Conservation (phyloP, 2,797 vertebrate genomes). For the Gephyroberyx darwinii region DNA sequence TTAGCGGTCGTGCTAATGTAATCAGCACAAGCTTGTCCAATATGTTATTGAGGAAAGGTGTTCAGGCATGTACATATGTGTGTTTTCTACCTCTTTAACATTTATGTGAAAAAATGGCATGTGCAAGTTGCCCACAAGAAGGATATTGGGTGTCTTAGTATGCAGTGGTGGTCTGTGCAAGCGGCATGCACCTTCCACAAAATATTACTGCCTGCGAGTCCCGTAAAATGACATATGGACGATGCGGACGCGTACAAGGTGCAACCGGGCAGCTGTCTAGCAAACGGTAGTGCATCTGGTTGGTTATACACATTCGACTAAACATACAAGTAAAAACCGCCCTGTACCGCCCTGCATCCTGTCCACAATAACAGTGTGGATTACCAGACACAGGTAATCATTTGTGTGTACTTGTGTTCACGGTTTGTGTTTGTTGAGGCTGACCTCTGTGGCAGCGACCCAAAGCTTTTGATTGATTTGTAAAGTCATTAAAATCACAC, state of each 20-base stretch:
- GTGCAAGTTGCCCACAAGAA: not conserved
- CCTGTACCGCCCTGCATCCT: no score
- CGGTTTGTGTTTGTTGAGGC: slow-evolving; percentile 20
- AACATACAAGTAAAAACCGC: not conserved
- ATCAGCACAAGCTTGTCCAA: slow-evolving; percentile 39
- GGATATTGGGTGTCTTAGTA: slow-evolving; percentile 13
- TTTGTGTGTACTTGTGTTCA: slow-evolving; percentile 10
- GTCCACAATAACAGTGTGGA: slow-evolving; percentile 25
- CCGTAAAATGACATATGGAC: not conserved
- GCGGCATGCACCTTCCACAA: not conserved
- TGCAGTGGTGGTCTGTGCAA: not conserved
- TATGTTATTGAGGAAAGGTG: slow-evolving; percentile 8
- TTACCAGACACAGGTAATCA: slow-evolving; percentile 19
- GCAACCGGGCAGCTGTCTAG: no score
- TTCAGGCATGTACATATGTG: slow-evolving; percentile 12
- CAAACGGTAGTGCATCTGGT: not conserved
- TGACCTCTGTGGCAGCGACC: slow-evolving; percentile 59
- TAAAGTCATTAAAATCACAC: slow-evolving; percentile 67
- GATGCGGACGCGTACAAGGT: not conserved
- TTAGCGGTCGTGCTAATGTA: slow-evolving; percentile 1
- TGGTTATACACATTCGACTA: not conserved
- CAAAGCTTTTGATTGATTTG: slow-evolving; percentile 65
- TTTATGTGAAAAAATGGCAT: slow-evolving; percentile 18
- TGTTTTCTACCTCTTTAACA: slow-evolving; percentile 15
- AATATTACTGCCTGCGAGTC: not conserved